phyloP scores from a whole-genome alignment of 2,888 invertebrate species.

The Clitarchus hookeri region DNA sequence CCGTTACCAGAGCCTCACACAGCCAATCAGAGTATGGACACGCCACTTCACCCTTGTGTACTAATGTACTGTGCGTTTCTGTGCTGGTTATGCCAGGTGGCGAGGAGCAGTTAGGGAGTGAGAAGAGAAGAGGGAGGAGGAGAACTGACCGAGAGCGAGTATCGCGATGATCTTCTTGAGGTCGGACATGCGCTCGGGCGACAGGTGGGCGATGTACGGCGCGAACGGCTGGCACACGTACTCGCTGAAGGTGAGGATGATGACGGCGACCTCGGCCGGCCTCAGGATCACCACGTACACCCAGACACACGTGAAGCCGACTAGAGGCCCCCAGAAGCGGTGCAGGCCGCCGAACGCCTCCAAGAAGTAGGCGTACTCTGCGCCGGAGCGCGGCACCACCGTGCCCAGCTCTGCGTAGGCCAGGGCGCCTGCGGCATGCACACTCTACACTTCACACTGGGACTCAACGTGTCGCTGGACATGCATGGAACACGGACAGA shows the following conservation, averaged over 20 bases:
- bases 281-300: constrained; percentile 73
- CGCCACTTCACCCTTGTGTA: too few species aligned
- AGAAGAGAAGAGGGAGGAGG: too few species aligned
- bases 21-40: too few species aligned
- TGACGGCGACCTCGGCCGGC: constrained; percentile 78
- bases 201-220: constrained; percentile 52
- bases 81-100: too few species aligned
- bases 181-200: constrained; percentile 54
- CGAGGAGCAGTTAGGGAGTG: too few species aligned
- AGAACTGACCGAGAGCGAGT: constrained; percentile 63
- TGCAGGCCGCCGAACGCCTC: constrained; percentile 72
- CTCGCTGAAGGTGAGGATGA: constrained; percentile 76
- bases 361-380: constrained; percentile 79
- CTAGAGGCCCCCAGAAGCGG: constrained; percentile 70
- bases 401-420: constrained; percentile 82
- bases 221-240: constrained; percentile 72
- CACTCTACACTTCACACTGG: not conserved
- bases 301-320: constrained; percentile 78
- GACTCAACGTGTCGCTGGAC: constrained; percentile 41
- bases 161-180: constrained; percentile 66
- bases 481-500: not conserved
- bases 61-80: too few species aligned
- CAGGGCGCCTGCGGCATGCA: constrained; percentile 64
- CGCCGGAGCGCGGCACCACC: constrained; percentile 77
- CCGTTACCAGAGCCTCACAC: too few species aligned